Percentiles rank a stretch among this genome's conserved stretches.
phyloP scores from a whole-genome alignment of 1,140 invertebrate genomes.

The Drosophila virilis region DNA sequence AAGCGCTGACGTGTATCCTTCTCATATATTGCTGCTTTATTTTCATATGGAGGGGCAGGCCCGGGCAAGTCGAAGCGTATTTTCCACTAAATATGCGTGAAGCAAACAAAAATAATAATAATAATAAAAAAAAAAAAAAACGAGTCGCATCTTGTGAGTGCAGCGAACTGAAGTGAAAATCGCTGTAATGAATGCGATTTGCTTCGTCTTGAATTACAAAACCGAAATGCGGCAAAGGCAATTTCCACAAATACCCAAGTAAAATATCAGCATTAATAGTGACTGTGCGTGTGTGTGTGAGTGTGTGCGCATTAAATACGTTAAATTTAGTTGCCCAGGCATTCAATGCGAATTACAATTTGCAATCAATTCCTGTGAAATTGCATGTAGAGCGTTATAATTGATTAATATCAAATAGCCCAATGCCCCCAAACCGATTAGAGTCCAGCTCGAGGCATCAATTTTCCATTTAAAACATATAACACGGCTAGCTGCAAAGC shows the following conservation, averaged over 20 bases:
- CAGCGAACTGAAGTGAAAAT: constrained; percentile 34
- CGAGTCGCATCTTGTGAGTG: constrained; percentile 13
- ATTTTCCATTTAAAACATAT: no score
- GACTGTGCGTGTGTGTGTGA: not conserved
- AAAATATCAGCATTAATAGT: constrained; percentile 10
- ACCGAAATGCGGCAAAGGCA: constrained; percentile 35
- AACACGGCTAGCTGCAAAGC: no score
- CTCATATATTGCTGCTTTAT: constrained; percentile 23
- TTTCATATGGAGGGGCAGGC: constrained; percentile 5
- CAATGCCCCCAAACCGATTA: no score
- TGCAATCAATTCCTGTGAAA: no score
- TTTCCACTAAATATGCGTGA: constrained; percentile 66
- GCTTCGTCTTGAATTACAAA: constrained; percentile 63
- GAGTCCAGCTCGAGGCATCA: no score
- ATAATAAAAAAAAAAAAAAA: constrained; percentile 9
- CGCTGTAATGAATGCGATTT: constrained; percentile 60
- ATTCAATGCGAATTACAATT: no score
- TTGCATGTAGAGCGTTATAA: no score
- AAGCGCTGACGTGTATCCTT: constrained; percentile 50
- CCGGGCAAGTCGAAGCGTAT: constrained; percentile 3
- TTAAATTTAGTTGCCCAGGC: no score
- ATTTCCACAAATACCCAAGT: constrained; percentile 26
- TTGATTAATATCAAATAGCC: no score
- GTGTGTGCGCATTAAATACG: not conserved
- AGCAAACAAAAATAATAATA: not conserved